Evolutionary conservation across 2,113 vertebrate genomes (phyloP).

Genomic region (Tetrao urogallus): DNA sequence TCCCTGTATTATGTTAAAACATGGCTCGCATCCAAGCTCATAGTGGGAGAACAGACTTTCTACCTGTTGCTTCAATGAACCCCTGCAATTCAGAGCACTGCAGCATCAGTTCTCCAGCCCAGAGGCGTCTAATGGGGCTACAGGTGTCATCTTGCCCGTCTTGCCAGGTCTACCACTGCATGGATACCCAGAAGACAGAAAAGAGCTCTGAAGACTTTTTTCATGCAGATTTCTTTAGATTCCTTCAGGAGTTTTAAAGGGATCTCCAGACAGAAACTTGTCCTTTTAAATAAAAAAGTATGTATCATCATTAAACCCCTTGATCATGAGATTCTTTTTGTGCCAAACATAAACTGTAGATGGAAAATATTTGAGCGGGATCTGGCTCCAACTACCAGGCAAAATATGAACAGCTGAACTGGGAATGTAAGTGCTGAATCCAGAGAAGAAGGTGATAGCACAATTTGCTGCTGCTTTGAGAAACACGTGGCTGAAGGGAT

Average conservation of each 20-base stretch:
- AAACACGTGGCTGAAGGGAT: not conserved
- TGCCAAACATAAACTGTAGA: conserved; percentile 40
- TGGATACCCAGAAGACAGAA: not conserved
- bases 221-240: not conserved
- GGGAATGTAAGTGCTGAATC: conserved; percentile 31
- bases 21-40: not conserved
- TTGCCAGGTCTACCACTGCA: not conserved
- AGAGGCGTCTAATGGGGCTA: not conserved
- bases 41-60: not conserved
- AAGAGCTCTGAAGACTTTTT: not conserved
- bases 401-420: conserved; percentile 30
- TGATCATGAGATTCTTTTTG: conserved; percentile 17
- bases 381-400: not conserved
- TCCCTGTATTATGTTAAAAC: not conserved
- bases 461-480: not conserved
- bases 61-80: not conserved
- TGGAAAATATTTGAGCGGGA: conserved; percentile 60
- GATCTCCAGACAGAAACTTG: conserved; percentile 28
- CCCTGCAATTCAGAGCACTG: not conserved
- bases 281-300: conserved; percentile 21
- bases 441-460: conserved; percentile 21
- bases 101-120: not conserved
- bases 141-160: fast-evolving
- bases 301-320: not conserved
- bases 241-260: conserved; percentile 9